Evolutionary conservation across 2,797 vertebrate species (phyloP).

Genomic region (Labroides dimidiatus): DNA sequence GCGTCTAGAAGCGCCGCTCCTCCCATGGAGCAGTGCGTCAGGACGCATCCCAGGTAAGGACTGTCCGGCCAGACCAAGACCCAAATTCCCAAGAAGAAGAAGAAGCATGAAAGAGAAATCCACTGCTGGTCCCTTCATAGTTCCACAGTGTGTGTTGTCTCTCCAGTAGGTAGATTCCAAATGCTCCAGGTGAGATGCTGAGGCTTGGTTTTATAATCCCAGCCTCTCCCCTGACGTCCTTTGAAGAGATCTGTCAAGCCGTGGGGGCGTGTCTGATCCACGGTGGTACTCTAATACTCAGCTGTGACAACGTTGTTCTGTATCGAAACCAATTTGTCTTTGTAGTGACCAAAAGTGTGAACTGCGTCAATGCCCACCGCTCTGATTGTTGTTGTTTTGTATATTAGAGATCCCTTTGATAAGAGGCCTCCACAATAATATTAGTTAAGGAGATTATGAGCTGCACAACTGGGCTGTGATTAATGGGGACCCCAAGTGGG

Average conservation of each 20-base stretch:
- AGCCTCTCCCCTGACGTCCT: constrained; percentile 40
- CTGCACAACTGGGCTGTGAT: constrained; percentile 70
- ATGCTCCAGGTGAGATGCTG: constrained; percentile 36
- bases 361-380: constrained; percentile 32
- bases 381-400: constrained; percentile 51
- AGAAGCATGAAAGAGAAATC: constrained; percentile 49
- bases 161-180: constrained; percentile 24
- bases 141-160: constrained; percentile 26
- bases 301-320: constrained; percentile 59
- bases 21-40: constrained; percentile 40
- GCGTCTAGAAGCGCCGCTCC: constrained; percentile 28
- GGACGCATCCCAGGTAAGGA: constrained; percentile 20
- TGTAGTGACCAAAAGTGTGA: constrained; percentile 74
- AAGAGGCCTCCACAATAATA: constrained; percentile 67
- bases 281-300: constrained; percentile 47
- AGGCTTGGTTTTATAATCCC: constrained; percentile 29
- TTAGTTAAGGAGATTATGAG: constrained; percentile 77
- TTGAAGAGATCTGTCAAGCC: constrained; percentile 65
- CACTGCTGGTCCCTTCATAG: constrained; percentile 58
- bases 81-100: constrained; percentile 61
- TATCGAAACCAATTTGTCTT: constrained; percentile 78
- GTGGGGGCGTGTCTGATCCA: constrained; percentile 70
- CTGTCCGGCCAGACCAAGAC: constrained; percentile 16
- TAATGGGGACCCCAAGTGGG: constrained; percentile 65
- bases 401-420: constrained; percentile 72